These are phyloP conservation scores for Macrosteles quadrilineatus DNA, from an alignment of 1,140 invertebrate genomes.

Conservation along the genomic window DNA sequence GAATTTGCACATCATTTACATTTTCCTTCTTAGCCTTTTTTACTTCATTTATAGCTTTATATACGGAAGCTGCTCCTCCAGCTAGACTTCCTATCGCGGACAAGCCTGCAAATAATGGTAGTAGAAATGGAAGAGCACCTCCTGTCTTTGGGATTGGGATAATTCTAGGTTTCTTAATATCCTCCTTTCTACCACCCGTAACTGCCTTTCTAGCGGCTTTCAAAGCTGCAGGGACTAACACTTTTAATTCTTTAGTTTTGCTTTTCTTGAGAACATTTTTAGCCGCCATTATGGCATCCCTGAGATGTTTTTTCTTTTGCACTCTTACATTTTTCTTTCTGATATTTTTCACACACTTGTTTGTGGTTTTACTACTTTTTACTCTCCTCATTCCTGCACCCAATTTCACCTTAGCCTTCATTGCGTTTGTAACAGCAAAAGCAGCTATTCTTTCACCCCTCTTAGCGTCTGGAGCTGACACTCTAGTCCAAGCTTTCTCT, in stretches of 20 bases:
- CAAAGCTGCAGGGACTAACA: no score
- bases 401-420: slow-evolving; percentile 47
- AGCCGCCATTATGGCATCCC: not conserved
- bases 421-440: slow-evolving; percentile 43
- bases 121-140: not conserved
- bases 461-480: slow-evolving; percentile 47
- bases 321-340: no score
- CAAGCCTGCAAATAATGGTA: slow-evolving; percentile 5
- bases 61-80: not conserved
- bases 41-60: not conserved
- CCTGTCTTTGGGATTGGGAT: not conserved
- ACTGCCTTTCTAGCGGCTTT: no score
- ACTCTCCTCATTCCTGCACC: slow-evolving; percentile 43
- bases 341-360: no score
- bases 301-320: slow-evolving; percentile 14
- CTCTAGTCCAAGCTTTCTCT: slow-evolving; percentile 47
- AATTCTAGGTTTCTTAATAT: no score
- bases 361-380: no score
- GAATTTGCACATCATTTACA: no score
- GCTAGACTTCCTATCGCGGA: not conserved
- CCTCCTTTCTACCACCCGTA: not conserved
- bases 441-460: slow-evolving; percentile 46
- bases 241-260: no score
- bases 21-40: not conserved
- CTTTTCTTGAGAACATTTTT: not conserved